Conservation (phyloP, 2,113 vertebrate species). For the Paedocypris sp. region DNA sequence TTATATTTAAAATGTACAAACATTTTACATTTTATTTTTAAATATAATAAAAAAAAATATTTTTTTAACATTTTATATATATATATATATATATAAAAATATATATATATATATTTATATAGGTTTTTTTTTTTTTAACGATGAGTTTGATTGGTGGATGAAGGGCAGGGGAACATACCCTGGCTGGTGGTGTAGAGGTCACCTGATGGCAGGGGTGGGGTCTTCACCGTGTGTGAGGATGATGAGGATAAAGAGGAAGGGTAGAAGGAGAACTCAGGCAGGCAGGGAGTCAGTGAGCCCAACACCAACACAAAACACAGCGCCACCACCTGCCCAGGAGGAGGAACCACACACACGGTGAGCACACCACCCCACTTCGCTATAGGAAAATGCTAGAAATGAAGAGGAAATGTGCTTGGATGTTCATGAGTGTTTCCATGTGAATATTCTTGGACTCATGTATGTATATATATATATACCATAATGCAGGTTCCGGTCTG, state of each 20-base stretch:
- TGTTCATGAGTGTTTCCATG: background rate
- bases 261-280: slow-evolving; percentile 76
- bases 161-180: slow-evolving; percentile 63
- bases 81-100: too few species aligned
- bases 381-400: too few species aligned
- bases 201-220: slow-evolving; percentile 60
- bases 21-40: too few species aligned
- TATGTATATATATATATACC: slow-evolving; percentile 50
- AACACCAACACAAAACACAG: slow-evolving; percentile 92
- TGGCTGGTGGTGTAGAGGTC: slow-evolving; percentile 85
- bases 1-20: too few species aligned
- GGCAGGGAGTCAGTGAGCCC: slow-evolving; percentile 85
- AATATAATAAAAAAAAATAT: too few species aligned
- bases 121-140: too few species aligned
- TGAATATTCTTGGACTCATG: background rate
- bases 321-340: slow-evolving; percentile 74
- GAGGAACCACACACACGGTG: slow-evolving; percentile 37
- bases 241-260: slow-evolving; percentile 33
- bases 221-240: slow-evolving; percentile 70
- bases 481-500: slow-evolving; percentile 83
- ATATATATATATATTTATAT: too few species aligned
- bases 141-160: background rate
- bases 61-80: too few species aligned
- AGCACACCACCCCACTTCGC: slow-evolving; percentile 31
- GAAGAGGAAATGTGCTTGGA: background rate